Evolutionary conservation across 2,888 invertebrate genomes (phyloP).

Genomic region (Eupithecia exiguata): DNA sequence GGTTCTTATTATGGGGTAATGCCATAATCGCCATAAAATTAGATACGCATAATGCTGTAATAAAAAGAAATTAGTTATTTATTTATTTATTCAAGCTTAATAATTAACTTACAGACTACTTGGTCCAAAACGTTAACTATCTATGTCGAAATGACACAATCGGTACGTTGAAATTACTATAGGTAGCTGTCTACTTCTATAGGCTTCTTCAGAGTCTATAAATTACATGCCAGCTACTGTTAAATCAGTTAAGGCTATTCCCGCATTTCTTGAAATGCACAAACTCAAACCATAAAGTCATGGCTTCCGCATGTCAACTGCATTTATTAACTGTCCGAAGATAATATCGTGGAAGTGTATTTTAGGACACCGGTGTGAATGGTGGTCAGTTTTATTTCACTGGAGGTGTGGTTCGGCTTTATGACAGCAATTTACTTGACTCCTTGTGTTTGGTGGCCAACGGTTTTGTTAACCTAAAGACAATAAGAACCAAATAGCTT

Average conservation of each 20-base stretch:
- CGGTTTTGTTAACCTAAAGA: slow-evolving; percentile 15
- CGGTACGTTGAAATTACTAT: background rate
- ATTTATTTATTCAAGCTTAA: too few relatives aligned
- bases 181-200: background rate
- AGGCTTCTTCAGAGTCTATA: background rate
- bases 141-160: background rate
- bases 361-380: slow-evolving; percentile 79
- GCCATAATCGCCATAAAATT: too few relatives aligned
- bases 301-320: slow-evolving; percentile 18
- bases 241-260: slow-evolving; percentile 9
- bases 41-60: too few relatives aligned
- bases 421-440: slow-evolving; percentile 63
- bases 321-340: slow-evolving; percentile 23
- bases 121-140: too few relatives aligned
- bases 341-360: slow-evolving; percentile 50
- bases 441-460: slow-evolving; percentile 56
- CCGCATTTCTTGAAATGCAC: background rate
- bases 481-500: background rate
- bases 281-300: slow-evolving; percentile 4
- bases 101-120: too few relatives aligned
- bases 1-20: too few relatives aligned
- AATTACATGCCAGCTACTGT: slow-evolving; percentile 1
- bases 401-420: slow-evolving; percentile 63
- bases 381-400: slow-evolving; percentile 68
- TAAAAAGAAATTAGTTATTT: too few relatives aligned